Evolutionary conservation across 2,113 vertebrate genomes (phyloP), one percentile per base, ranked within the genome.

Genomic region (Etia nguti): DNA sequence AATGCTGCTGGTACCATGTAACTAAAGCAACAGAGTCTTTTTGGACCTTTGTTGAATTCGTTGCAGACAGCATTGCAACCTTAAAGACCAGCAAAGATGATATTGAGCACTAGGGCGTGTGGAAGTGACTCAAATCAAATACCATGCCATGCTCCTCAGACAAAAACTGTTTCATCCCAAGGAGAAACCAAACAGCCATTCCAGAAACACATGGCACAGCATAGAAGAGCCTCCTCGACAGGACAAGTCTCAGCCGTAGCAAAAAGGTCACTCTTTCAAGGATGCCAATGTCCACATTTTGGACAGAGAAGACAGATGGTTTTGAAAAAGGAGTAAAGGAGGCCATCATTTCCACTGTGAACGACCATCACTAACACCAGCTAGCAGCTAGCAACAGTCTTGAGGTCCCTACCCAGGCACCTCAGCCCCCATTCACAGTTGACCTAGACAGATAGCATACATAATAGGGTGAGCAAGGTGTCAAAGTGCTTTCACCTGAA

Each of bases 111-210:
- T 26, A 26, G 41, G 41, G 36, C 43, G 38, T 46, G 41, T 46
- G 22, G 22, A 16, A 73, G 65, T 73, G 38, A 9, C 22, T 46
- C 41, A 26, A 46, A 46, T 46, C 8, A 29, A 46, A 73, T 43
- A 1, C n/a, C 7, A 0, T 15, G 36, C 4, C 60, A n/a, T 65
- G 31, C 18, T 1, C 26, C 29, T 10, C 10, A 34, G 5, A 62
- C 3, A 62, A 62, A 34, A 62, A 34, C 2, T 20, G 29, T 0
- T 62, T 62, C 57, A 60, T 60, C 29, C 60, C 10, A 65, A 65
- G 34, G 20, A 2, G 4, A 38, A 65, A 65, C 60, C 34, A 65
- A 65, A 22, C 60, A n/a, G 2, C 18, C 31, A 65, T 34, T 65
- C n/a, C 60, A 12, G 60, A 65, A 65, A 65, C 6, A 1, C 34